Conservation (phyloP, 30 jellyfish, hydroid and myxozoan species). For the Calvadosia cruxmelitensis region DNA sequence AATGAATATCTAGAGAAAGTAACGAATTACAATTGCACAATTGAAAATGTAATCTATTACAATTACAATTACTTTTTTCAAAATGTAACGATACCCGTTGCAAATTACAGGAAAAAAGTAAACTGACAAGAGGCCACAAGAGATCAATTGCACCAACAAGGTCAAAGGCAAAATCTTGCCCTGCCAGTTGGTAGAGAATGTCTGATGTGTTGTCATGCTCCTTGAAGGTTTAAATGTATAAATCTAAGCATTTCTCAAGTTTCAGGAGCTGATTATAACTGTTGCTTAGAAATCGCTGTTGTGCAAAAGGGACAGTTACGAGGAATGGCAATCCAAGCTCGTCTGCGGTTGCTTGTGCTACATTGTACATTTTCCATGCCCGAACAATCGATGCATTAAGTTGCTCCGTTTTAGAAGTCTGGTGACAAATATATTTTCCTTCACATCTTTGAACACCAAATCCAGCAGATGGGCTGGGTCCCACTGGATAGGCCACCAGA, state of each 20-base stretch:
- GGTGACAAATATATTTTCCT: background rate
- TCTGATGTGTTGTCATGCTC: background rate
- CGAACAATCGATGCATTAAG: constrained; percentile 1
- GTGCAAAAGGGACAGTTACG: constrained; percentile 13
- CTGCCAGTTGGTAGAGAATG: constrained; percentile 8
- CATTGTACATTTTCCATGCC: constrained; percentile 15
- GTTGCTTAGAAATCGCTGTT: constrained; percentile 11
- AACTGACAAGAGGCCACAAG: constrained; percentile 10
- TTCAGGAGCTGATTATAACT: constrained; percentile 9
- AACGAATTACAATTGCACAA: no score
- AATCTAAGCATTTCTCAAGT: constrained; percentile 8
- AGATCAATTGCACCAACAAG: constrained; percentile 5
- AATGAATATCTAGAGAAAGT: no score
- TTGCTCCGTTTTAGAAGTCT: constrained; percentile 3
- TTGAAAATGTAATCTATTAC: no score
- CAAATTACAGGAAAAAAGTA: no score
- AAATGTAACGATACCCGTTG: no score
- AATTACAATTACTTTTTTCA: no score
- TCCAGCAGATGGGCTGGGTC: no score
- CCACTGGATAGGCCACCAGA: no score
- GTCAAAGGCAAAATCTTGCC: constrained; percentile 10
- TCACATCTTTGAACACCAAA: no score
- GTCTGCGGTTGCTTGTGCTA: constrained; percentile 11
- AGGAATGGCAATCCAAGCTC: constrained; percentile 6
- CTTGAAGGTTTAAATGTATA: background rate